Evolutionary conservation across 2,888 invertebrate genomes (phyloP).

Genomic region (Proisotoma minuta): DNA sequence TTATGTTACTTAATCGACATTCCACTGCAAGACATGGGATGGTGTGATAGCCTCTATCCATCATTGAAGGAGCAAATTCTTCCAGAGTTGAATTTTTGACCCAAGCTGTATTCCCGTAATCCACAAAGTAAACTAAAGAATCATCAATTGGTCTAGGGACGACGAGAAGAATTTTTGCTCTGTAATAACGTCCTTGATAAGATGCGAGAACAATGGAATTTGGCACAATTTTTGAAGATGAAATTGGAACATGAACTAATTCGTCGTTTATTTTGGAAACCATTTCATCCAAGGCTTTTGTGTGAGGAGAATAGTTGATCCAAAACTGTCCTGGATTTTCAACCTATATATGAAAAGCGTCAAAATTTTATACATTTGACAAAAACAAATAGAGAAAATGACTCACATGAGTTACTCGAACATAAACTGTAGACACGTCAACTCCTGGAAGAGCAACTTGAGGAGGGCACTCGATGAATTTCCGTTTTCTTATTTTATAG

Average conservation of each 20-base stretch:
- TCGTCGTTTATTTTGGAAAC: slow-evolving; percentile 22
- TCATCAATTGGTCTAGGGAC: slow-evolving; percentile 4
- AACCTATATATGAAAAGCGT: slow-evolving; percentile 18
- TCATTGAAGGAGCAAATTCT: slow-evolving; percentile 25
- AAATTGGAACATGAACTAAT: slow-evolving; percentile 12
- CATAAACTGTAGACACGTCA: slow-evolving; percentile 58
- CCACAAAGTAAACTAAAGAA: slow-evolving; percentile 60
- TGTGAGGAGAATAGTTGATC: slow-evolving; percentile 22
- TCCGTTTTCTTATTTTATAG: slow-evolving; percentile 47
- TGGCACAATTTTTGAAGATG: slow-evolving; percentile 8
- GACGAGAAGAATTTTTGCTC: slow-evolving; percentile 31
- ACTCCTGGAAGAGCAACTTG: slow-evolving; percentile 57
- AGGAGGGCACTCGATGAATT: slow-evolving; percentile 52
- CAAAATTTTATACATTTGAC: background rate
- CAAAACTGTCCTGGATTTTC: slow-evolving; percentile 42
- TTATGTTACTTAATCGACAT: slow-evolving; percentile 36
- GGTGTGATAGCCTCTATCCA: slow-evolving; percentile 4
- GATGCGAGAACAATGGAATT: slow-evolving; percentile 40
- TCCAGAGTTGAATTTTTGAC: slow-evolving; percentile 17
- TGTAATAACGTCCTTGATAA: slow-evolving; percentile 27
- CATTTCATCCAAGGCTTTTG: slow-evolving; percentile 18
- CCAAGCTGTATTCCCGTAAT: slow-evolving; percentile 64
- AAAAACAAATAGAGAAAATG: background rate
- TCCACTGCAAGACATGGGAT: slow-evolving; percentile 37
- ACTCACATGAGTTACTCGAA: slow-evolving; percentile 59